Percentiles rank a stretch among this genome's conserved stretches.
These are phyloP conservation scores for Mormyrus iriodes DNA, from an alignment of 2,113 vertebrate species.

Conservation along the genomic window DNA sequence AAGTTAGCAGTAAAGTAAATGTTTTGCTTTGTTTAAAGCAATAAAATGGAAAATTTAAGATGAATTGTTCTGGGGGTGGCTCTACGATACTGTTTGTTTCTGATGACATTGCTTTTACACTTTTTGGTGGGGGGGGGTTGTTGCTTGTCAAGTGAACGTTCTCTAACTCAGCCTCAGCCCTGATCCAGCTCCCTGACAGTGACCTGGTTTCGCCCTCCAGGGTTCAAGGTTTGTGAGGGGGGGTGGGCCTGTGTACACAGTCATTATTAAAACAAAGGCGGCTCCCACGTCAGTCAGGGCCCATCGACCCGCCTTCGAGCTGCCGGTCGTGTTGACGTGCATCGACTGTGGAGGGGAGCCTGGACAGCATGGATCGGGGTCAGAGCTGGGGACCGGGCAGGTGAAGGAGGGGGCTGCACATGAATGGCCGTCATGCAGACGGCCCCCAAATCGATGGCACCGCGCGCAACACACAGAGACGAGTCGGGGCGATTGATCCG, in stretches of 20 bases:
- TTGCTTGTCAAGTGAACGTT: background rate
- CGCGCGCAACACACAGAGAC: slow-evolving; percentile 39
- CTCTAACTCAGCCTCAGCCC: background rate
- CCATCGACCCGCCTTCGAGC: slow-evolving; percentile 58
- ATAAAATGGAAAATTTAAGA: background rate
- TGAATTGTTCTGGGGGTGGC: background rate
- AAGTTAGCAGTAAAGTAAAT: background rate
- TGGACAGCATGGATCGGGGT: slow-evolving; percentile 54
- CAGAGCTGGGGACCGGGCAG: slow-evolving; percentile 42
- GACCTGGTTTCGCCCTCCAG: background rate
- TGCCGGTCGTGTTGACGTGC: slow-evolving; percentile 56
- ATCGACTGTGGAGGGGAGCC: slow-evolving; percentile 65
- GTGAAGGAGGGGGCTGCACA: slow-evolving; percentile 36
- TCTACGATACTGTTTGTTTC: background rate
- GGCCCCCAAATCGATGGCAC: slow-evolving; percentile 42
- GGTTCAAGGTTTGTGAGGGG: slow-evolving; percentile 39
- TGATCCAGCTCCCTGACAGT: background rate
- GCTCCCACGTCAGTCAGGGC: slow-evolving; percentile 54
- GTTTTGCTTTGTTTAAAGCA: background rate
- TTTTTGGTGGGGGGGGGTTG: background rate
- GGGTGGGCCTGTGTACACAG: slow-evolving; percentile 51
- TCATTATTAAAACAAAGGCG: slow-evolving; percentile 72
- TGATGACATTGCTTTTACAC: background rate
- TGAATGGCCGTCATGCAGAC: slow-evolving; percentile 18
- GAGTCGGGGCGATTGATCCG: slow-evolving; percentile 45